Conservation (phyloP, 1,140 invertebrate species). For the Drosophila rhopaloa region DNA sequence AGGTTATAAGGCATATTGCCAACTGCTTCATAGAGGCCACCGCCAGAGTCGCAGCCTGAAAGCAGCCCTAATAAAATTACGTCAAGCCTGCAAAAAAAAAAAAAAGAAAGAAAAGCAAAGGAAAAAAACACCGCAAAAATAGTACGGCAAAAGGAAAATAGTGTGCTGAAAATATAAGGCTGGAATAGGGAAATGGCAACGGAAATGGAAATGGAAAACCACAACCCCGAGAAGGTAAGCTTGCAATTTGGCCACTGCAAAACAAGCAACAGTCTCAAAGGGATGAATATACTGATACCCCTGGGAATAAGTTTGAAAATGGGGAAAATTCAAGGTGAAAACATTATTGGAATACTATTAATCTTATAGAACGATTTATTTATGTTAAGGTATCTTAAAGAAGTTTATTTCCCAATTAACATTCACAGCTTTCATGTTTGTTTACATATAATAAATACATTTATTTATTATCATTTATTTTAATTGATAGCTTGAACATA, state of each 20-base stretch:
- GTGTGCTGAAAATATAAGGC: neutral
- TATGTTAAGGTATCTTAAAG: no score
- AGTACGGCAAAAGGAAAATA: slow-evolving; percentile 3
- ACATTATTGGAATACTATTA: no score
- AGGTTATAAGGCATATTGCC: slow-evolving; percentile 59
- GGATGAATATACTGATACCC: neutral
- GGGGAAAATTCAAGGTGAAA: neutral
- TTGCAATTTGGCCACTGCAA: slow-evolving; percentile 2
- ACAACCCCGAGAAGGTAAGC: slow-evolving; percentile 2
- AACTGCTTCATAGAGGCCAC: slow-evolving; percentile 31
- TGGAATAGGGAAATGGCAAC: slow-evolving; percentile 3
- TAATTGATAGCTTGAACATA: neutral
- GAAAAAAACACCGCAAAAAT: slow-evolving; percentile 13
- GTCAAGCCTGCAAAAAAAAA: slow-evolving; percentile 15
- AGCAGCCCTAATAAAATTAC: slow-evolving; percentile 61
- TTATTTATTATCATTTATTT: no score
- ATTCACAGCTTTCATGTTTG: no score
- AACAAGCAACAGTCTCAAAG: neutral
- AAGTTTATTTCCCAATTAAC: no score
- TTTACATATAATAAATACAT: no score
- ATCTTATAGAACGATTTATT: no score
- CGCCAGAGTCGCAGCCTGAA: slow-evolving; percentile 18
- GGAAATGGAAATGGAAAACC: slow-evolving; percentile 5
- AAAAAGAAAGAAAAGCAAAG: neutral
- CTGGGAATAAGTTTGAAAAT: neutral